These are phyloP conservation scores for Cherax destructor DNA, from an alignment of 1,140 invertebrate genomes.

Conservation along the genomic window DNA sequence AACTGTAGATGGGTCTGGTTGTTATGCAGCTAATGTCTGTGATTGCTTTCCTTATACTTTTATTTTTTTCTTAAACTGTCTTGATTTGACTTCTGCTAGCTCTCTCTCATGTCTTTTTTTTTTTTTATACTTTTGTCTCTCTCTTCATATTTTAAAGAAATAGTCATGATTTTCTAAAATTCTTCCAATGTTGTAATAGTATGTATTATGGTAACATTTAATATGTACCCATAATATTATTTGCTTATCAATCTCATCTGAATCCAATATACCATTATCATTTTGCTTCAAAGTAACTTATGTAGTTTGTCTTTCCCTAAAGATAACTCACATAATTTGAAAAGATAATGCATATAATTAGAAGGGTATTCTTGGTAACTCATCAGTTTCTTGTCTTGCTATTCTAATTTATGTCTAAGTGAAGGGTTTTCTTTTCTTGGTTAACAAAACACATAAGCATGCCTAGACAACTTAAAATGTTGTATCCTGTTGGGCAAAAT, in stretches of 20 bases:
- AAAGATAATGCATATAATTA: too few relatives aligned
- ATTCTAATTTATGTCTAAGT: too few relatives aligned
- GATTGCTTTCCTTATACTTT: slow-evolving; percentile 1
- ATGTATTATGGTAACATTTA: neutral
- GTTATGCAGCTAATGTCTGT: neutral
- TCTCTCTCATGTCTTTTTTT: neutral
- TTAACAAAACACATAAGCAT: too few relatives aligned
- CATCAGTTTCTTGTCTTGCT: too few relatives aligned
- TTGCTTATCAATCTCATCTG: neutral
- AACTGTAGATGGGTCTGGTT: neutral
- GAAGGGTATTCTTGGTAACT: too few relatives aligned
- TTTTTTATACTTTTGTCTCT: neutral
- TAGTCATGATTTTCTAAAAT: neutral
- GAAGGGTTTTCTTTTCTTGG: too few relatives aligned
- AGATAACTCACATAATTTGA: too few relatives aligned
- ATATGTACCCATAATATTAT: neutral
- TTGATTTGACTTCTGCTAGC: neutral
- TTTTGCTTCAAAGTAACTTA: neutral
- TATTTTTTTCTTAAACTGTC: neutral
- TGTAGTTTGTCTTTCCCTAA: too few relatives aligned
- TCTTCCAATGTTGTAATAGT: neutral
- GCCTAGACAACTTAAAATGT: neutral
- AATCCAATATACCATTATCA: neutral
- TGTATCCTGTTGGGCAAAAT: neutral
- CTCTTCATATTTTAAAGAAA: neutral